Base-by-base conservation (phyloP, 2,888 invertebrate genomes). In the Teleiodes luculella region DNA sequence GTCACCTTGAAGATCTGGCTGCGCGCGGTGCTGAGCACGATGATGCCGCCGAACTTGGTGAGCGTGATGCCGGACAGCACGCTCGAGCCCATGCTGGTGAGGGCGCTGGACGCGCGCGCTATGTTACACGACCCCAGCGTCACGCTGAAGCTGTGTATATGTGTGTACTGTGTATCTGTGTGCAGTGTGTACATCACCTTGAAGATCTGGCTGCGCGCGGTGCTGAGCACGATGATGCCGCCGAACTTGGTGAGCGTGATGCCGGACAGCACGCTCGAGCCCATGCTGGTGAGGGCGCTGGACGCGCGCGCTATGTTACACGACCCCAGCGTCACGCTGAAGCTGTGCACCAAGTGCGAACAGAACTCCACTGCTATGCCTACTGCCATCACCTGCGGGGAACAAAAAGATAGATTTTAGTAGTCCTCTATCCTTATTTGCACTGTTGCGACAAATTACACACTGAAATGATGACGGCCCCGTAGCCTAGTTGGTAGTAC, bases 281-380 rank as follows among this genome's bases (percentile, higher is more conserved):
- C 98, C 96, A 98, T 98, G 73, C 94, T 93, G 11, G 95, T 92
- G 28, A 99, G 90, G 1, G 98, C 93, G 72, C 96, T 95, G 0
- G 95, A 92, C 0, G 98, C 96, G 65, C 98, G 91, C 56, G 92
- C 92, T 28, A 94, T 91, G 61, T 96, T 91, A 5, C 93, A 93
- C 7, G 91, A 90, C 67, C 94, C 95, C 86, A 41, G 93, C 92
- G 55, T 92, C 53, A 94, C 92, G 50, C 96, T 96, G 90, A 98
- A 99, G 57, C 96, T 95, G 82, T 98, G 96, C 58, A 97, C 97
- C 66, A 99, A 91, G 90, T 99, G 99, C 60, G 98, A 98, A 83
- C 98, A 98, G 89, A 99, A 99, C 89, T 99, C 99, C 37, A 99
- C 99, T 13, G 98, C 95, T 62, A 99, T 99, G 46, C 99, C 99